Conservation (phyloP, 2,888 invertebrate species). For the Torymus aiolomorphi region DNA sequence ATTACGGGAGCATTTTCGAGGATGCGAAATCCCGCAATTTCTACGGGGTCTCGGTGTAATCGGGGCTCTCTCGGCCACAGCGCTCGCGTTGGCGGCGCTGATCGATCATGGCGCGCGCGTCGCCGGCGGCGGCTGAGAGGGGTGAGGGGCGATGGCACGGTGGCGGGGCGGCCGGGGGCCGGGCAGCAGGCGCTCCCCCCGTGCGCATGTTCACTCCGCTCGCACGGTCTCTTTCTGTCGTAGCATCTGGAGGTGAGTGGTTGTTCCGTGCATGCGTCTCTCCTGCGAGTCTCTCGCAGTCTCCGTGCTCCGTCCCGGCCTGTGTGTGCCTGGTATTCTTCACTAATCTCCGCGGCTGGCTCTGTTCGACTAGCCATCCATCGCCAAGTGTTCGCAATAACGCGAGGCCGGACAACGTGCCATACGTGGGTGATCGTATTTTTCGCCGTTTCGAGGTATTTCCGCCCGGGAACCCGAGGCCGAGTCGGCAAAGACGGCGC, state of each 20-base stretch:
- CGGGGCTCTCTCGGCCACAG: no score
- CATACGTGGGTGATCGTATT: no score
- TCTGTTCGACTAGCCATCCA: neutral
- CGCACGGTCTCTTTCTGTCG: conserved; percentile 74
- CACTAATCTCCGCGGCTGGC: conserved; percentile 6
- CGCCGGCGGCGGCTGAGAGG: conserved; percentile 38
- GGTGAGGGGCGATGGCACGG: neutral
- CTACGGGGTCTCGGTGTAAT: no score
- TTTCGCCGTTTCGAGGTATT: no score
- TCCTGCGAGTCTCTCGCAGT: neutral
- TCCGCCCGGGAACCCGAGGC: no score
- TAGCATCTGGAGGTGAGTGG: conserved; percentile 75
- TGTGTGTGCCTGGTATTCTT: neutral
- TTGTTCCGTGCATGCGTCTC: conserved; percentile 62
- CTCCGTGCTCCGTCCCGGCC: conserved; percentile 17
- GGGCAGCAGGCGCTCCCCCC: conserved; percentile 26
- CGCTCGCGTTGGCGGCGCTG: no score
- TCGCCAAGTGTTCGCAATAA: neutral
- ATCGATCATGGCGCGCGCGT: conserved; percentile 43
- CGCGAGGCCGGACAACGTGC: neutral
- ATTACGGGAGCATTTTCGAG: neutral
- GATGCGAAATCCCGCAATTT: neutral
- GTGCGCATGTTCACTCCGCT: conserved; percentile 72
- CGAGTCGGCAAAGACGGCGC: no score
- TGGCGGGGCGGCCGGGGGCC: conserved; percentile 1